Base-by-base conservation (phyloP, 30 jellyfish, hydroid and myxozoan genomes). In the Chironex yamaguchii region DNA sequence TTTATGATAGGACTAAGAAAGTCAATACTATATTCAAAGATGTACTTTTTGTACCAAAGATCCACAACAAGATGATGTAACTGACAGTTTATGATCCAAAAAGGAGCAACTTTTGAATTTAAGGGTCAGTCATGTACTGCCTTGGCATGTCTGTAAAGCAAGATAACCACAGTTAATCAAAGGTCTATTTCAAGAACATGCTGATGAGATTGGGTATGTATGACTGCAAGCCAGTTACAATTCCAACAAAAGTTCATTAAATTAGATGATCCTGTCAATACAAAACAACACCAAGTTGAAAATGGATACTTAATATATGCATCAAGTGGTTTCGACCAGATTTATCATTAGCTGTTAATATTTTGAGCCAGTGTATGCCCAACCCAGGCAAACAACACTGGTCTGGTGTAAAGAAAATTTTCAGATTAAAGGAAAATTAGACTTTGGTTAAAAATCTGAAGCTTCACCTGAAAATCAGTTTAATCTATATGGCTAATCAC, bases 281-380 rank as follows among this genome's bases (percentile, higher is more conserved):
- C 2, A n/a, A 63, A n/a, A n/a, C n/a, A n/a, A n/a, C n/a, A n/a
- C n/a, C 96, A 85, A 85, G 76, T 90, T n/a, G 90, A 84, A 2
- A 85, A 72, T 31, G 96, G 90, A 36, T 85, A 64, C 11, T 50
- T 85, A 12, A 85, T 53, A 0, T 85, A 85, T 63, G 96, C 96
- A 29, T 32, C 90, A 1, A 62, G 54, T 62, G 90, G 91, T 24
- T 35, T 3, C 9, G 83, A 24, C 96, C 96, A 12, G 85, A 62
- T 33, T 25, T 83, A 25, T 29, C 89, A 17, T 32, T 2, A n/a
- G n/a, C n/a, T n/a, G 31, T 9, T 69, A 6, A 69, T 67, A 20
- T 13, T 4, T 53, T 80, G 36, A 78, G 87, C 87, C 90, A 78
- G 27, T 62, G 3, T 36, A 78, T 78, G 90, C 22, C 90, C 13